Evolutionary conservation across 2,888 invertebrate species (phyloP), one percentile per base, ranked within the genome.

Genomic region (Cenopis cana): DNA sequence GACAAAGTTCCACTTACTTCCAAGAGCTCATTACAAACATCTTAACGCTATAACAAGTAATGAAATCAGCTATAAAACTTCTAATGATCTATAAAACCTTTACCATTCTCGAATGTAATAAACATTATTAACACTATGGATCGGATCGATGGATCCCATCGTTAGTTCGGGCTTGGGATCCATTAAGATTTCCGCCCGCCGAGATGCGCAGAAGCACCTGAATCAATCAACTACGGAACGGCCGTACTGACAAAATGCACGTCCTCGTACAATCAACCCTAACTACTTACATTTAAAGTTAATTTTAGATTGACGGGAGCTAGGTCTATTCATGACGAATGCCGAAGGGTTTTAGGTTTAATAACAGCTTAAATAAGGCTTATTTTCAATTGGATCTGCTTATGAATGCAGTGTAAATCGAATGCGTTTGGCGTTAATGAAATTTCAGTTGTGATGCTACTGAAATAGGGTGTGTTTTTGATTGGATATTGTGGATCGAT

Each of bases 141-240:
- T 83, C 76, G 82, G 89, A 91, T 91, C 89, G 88, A 89, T 89
- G 88, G 88, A 88, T 89, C 89, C 83, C 90, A 88, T 93, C 89
- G 90, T 93, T 91, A 92, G 90, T 87, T 87, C 86, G 85, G 86
- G 89, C 87, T 90, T 89, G 89, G 90, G 90, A 89, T 86, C 92
- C 91, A 93, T 93, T 93, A 93, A 91, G 92, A 91, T 93, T 92
- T 93, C 93, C 93, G 93, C 85, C 88, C 89, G 89, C 82, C 82
- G 83, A 86, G 86, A 86, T 89, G 91, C 90, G 89, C 90, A 83
- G 89, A 89, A 88, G 91, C 90, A 85, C 77, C 73, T 79, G 76
- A 71, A 74, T 66, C 67, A 24, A 29, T 67, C 73, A 74, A 77
- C 71, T 76, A 72, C 65, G 69, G 82, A 87, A 71, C 36, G 78